Evolutionary conservation across 2,888 invertebrate genomes (phyloP).

Genomic region (Pristionchus fissidentatus): DNA sequence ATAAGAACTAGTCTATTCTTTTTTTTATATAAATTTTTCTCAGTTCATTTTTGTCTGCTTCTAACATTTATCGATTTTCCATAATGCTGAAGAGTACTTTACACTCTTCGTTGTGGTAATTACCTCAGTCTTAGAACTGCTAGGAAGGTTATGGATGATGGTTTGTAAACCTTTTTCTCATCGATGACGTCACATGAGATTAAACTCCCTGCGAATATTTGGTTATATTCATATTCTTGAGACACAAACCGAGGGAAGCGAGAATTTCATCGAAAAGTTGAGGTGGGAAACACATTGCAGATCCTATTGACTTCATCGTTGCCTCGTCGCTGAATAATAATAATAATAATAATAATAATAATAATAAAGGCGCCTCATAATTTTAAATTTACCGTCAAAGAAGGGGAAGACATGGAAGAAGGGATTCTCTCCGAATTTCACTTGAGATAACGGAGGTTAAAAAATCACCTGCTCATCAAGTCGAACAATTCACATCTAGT

Average conservation of each 20-base stretch:
- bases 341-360: background rate
- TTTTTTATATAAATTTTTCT: background rate
- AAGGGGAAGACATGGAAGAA: too few species aligned
- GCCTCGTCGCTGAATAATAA: slow-evolving; percentile 50
- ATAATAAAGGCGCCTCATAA: too few species aligned
- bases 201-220: background rate
- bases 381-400: too few species aligned
- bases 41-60: too few species aligned
- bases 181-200: slow-evolving; percentile 12
- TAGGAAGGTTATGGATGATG: slow-evolving; percentile 28
- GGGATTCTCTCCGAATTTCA: too few species aligned
- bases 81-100: too few species aligned
- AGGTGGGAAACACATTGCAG: slow-evolving; percentile 56
- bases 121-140: slow-evolving; percentile 31
- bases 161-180: background rate
- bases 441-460: too few species aligned
- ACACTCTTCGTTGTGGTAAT: background rate
- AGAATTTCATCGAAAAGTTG: slow-evolving; percentile 60
- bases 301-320: slow-evolving; percentile 49
- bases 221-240: slow-evolving; percentile 48
- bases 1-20: too few species aligned
- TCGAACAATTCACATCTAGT: slow-evolving; percentile 65
- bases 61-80: too few species aligned
- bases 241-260: slow-evolving; percentile 54
- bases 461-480: slow-evolving; percentile 50